Percentiles rank a stretch among this genome's conserved stretches.
These are phyloP conservation scores for Ivindomyrus marchei DNA, from an alignment of 2,113 vertebrate genomes.

Conservation along the genomic window DNA sequence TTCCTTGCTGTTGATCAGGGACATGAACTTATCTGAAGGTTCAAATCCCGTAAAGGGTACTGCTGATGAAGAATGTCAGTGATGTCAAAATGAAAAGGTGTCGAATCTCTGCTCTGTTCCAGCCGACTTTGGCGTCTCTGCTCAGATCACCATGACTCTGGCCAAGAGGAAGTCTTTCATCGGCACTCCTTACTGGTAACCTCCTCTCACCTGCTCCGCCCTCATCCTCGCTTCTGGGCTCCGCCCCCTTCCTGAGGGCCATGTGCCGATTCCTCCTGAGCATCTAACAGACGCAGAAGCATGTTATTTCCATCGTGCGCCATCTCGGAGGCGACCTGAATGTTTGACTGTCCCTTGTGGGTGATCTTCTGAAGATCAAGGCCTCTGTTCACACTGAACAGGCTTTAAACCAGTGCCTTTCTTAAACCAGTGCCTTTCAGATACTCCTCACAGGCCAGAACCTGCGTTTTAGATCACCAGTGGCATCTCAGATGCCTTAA, in stretches of 20 bases:
- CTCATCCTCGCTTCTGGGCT: neutral
- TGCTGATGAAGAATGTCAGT: neutral
- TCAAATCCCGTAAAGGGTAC: neutral
- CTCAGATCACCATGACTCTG: conserved; percentile 95
- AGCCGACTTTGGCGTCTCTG: conserved; percentile 96
- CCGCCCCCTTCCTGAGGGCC: neutral
- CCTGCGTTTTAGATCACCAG: neutral
- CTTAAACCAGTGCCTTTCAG: neutral
- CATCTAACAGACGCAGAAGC: neutral
- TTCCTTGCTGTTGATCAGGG: neutral
- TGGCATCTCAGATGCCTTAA: neutral
- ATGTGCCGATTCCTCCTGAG: neutral
- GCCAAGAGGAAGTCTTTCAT: conserved; percentile 99
- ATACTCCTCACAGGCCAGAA: neutral
- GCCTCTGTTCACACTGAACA: neutral
- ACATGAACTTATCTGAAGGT: neutral
- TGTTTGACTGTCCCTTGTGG: neutral
- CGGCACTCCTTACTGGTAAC: conserved; percentile 98
- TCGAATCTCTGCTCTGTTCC: neutral
- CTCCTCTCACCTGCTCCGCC: neutral
- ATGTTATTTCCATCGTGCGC: too few relatives aligned
- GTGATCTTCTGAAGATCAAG: neutral
- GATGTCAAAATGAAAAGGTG: neutral
- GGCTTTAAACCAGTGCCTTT: neutral
- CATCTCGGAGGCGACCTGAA: neutral